Evolutionary conservation across 2,113 vertebrate genomes (phyloP), one percentile per base, ranked within the genome.

Genomic region (Pseudois nayaur): DNA sequence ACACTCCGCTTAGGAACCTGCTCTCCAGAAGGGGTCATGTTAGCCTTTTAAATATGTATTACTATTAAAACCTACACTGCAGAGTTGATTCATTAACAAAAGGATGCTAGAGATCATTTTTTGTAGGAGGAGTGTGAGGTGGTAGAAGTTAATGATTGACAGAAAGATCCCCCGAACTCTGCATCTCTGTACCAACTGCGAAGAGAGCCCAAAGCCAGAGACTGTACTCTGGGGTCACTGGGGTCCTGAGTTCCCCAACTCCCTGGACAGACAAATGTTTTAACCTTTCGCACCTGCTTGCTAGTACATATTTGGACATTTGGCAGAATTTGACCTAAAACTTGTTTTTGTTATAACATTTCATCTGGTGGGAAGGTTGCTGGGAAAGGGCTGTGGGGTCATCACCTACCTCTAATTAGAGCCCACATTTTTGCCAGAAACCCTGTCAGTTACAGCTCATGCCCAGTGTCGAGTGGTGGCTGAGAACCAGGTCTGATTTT

Each of bases 141-240:
- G 50, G 33, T 27, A 7, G 40, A 29, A 78, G 40, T 11, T 48
- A 31, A n/a, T 1, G 13, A 4, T 33, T 10, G 17, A 78, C 23
- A 27, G 19, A 78, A 64, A 55, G 40, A 78, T 33, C 33, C 36
- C 16, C 0, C 0, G 48, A 67, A 9, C 79, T 40, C 14, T 9
- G 62, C 5, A 7, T 14, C 64, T 40, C 0, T 3, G 9, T 6
- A 31, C 23, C 45, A 5, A 1, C 1, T 29, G 55, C 29, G 27
- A 62, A 62, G 14, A 33, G 29, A 60, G 6, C 23, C n/a, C 43
- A 17, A 43, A 67, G 40, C 27, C 36, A 29, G 55, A 3, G n/a
- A 23, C n/a, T 17, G 29, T 17, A 55, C 45, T 59, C 15, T 59
- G 40, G 21, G 15, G 21, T 19, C 12, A 16, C 15, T 36, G 84